A percentile compares a stretch with the other conserved stretches of the same genome.
These are phyloP conservation scores for Otolemur crassicaudatus DNA, from an alignment of 2,797 vertebrate genomes.

Conservation along the genomic window DNA sequence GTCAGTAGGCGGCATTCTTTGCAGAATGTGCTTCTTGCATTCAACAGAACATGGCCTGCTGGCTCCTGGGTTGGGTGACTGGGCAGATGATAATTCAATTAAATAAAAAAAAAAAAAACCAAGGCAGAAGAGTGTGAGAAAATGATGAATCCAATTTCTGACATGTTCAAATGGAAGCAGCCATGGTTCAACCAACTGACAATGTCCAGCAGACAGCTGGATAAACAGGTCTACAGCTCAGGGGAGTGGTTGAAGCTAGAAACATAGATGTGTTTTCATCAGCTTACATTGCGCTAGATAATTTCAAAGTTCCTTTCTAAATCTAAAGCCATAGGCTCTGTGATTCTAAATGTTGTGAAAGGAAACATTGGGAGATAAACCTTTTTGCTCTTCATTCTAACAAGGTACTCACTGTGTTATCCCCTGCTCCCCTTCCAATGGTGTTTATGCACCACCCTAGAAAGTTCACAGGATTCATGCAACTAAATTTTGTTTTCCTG, in stretches of 20 bases:
- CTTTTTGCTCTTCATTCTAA: neutral
- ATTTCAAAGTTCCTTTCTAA: conserved; percentile 12
- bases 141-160: conserved; percentile 8
- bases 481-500: neutral
- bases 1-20: neutral
- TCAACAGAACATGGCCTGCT: neutral
- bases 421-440: neutral
- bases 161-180: neutral
- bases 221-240: neutral
- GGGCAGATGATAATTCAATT: conserved; percentile 5
- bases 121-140: neutral
- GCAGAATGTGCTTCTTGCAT: neutral
- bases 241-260: neutral
- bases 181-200: neutral
- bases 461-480: neutral
- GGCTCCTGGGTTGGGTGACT: neutral
- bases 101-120: conserved; percentile 29
- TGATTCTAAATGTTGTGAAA: conserved; percentile 5
- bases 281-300: neutral
- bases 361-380: neutral
- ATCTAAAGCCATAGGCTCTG: neutral
- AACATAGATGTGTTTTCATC: neutral
- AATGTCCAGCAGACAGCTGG: neutral
- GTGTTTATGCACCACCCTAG: neutral
- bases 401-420: neutral